These are phyloP conservation scores for Polyploca ridens DNA, from an alignment of 2,888 invertebrate genomes.

Conservation along the genomic window DNA sequence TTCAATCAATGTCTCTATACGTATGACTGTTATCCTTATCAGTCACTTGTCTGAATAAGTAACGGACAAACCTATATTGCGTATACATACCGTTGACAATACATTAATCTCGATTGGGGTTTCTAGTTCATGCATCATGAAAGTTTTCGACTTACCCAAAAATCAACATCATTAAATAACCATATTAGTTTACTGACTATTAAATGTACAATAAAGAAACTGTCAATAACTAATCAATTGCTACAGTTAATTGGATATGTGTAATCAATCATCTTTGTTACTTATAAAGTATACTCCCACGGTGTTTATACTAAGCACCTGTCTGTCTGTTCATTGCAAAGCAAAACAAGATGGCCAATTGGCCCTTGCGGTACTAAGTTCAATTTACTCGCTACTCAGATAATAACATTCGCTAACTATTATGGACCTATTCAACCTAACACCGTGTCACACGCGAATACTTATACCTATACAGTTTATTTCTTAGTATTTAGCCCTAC, in stretches of 20 bases:
- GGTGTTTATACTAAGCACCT: constrained; percentile 29
- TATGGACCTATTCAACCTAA: constrained; percentile 40
- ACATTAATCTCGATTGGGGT: constrained; percentile 69
- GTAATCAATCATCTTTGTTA: constrained; percentile 9
- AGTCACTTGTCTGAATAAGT: constrained; percentile 66
- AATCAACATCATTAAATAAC: too few species aligned
- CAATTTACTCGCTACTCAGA: constrained; percentile 41
- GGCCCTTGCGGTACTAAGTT: constrained; percentile 34
- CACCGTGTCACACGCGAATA: constrained; percentile 39
- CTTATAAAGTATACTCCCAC: constrained; percentile 41
- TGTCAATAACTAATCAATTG: constrained; percentile 1
- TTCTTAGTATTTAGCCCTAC: constrained; percentile 18
- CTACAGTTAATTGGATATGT: neutral
- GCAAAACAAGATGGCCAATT: constrained; percentile 16
- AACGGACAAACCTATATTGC: constrained; percentile 70
- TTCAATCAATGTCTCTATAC: constrained; percentile 64
- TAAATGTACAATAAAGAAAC: too few species aligned
- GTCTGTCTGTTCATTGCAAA: constrained; percentile 38
- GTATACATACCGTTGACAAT: constrained; percentile 66
- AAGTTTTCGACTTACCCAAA: too few species aligned
- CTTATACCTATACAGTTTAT: constrained; percentile 25
- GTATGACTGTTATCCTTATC: constrained; percentile 73
- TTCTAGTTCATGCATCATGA: constrained; percentile 50
- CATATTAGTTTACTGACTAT: too few species aligned
- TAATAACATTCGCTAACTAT: constrained; percentile 48